Evolutionary conservation across 1,140 invertebrate species (phyloP).

Genomic region (Heliconius nattereri): DNA sequence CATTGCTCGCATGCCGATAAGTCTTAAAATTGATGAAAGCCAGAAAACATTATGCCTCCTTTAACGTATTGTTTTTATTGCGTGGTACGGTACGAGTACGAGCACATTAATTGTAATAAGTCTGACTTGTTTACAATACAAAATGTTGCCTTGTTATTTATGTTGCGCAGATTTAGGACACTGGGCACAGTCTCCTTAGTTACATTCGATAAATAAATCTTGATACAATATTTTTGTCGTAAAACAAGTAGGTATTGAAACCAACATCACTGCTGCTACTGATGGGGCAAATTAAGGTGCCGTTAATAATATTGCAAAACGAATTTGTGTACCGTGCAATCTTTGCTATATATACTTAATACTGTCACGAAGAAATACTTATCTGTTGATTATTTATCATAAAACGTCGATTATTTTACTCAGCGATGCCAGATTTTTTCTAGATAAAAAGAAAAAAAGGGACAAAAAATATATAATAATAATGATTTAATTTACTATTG

Average conservation of each 20-base stretch:
- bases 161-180: not conserved
- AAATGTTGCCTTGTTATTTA: not conserved
- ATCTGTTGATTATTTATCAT: not conserved
- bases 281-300: too few relatives aligned
- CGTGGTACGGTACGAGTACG: not conserved
- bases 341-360: not conserved
- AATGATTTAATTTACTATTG: too few relatives aligned
- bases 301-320: too few relatives aligned
- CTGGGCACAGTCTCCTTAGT: not conserved
- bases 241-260: too few relatives aligned
- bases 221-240: not conserved
- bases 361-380: not conserved
- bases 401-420: not conserved
- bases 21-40: not conserved
- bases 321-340: not conserved
- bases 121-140: constrained; percentile 1
- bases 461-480: too few relatives aligned
- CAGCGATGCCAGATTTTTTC: too few relatives aligned
- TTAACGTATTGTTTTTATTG: not conserved
- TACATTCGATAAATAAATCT: not conserved
- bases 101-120: constrained; percentile 1
- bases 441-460: too few relatives aligned
- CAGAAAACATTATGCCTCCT: not conserved
- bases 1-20: not conserved
- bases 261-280: too few relatives aligned